A percentile compares a stretch with the other conserved stretches of the same genome.
Evolutionary conservation across 92 coral and sea anemone species (phyloP).

Genomic region (Porites lobata): DNA sequence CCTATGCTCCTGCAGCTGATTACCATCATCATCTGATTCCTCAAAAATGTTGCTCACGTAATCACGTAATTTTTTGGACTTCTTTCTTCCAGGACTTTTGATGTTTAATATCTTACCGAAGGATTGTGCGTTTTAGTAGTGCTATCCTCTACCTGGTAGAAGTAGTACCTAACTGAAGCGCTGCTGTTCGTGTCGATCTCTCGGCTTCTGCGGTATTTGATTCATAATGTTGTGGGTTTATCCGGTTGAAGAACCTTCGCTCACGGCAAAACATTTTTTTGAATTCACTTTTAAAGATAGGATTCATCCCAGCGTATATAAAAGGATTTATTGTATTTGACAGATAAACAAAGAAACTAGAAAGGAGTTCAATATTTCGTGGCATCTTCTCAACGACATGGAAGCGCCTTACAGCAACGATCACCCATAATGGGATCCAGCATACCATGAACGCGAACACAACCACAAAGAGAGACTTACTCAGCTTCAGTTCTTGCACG

Average conservation of each 20-base stretch:
- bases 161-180: too few species aligned
- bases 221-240: background rate
- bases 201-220: background rate
- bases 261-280: background rate
- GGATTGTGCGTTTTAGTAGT: too few species aligned
- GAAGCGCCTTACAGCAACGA: background rate
- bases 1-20: too few species aligned
- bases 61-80: background rate
- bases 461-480: too few species aligned
- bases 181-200: too few species aligned
- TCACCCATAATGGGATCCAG: too few species aligned
- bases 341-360: constrained; percentile 2
- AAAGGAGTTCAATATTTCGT: constrained; percentile 1
- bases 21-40: background rate
- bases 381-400: constrained; percentile 4
- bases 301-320: constrained; percentile 20
- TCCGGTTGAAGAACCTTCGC: background rate
- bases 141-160: too few species aligned
- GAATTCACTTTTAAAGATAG: background rate
- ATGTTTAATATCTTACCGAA: too few species aligned
- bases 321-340: too few species aligned
- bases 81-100: too few species aligned
- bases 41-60: background rate
- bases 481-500: too few species aligned
- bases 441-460: too few species aligned